Evolutionary conservation across 2,797 vertebrate species (phyloP).

Genomic region (Cirrhinus molitorella): DNA sequence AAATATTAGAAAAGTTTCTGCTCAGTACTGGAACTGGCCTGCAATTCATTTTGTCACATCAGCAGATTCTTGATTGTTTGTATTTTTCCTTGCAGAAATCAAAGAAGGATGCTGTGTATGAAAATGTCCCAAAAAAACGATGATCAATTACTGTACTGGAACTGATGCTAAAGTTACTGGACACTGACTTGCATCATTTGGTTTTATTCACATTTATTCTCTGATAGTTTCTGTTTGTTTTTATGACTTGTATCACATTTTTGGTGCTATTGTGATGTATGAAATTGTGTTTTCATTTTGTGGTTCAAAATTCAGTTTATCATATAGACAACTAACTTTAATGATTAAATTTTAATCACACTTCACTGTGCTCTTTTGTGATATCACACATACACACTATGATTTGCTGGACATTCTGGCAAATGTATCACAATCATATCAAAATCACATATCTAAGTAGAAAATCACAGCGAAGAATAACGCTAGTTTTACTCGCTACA

Average conservation of each 20-base stretch:
- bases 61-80: neutral
- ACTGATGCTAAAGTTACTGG: neutral
- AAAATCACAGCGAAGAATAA: no score
- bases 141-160: neutral
- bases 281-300: no score
- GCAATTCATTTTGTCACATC: neutral
- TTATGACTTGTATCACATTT: neutral
- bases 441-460: no score
- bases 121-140: neutral
- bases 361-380: neutral
- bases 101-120: neutral
- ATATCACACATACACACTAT: neutral
- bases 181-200: neutral
- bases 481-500: constrained; percentile 72
- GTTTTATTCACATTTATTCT: neutral
- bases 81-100: neutral
- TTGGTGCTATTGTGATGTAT: neutral
- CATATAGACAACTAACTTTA: neutral
- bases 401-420: neutral
- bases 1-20: no score
- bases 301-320: neutral
- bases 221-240: neutral
- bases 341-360: neutral
- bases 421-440: neutral
- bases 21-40: neutral